Evolutionary conservation across 2,113 vertebrate species (phyloP).

Genomic region (Desmodus rotundus): DNA sequence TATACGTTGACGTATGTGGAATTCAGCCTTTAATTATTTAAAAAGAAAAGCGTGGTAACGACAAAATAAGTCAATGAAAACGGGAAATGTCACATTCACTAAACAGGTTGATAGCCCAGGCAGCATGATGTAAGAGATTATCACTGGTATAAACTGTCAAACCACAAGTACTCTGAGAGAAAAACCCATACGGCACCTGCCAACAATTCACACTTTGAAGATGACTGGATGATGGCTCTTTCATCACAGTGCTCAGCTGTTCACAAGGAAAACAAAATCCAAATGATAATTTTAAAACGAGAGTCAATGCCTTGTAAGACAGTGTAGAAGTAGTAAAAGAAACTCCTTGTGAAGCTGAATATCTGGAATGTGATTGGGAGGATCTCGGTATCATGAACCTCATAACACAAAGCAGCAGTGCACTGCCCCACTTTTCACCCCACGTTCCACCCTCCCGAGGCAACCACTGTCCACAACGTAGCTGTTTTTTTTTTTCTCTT

Average conservation of each 20-base stretch:
- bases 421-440: background rate
- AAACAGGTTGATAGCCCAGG: constrained; percentile 18
- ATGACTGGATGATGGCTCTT: background rate
- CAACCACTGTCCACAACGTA: background rate
- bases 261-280: constrained; percentile 40
- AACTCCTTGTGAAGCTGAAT: background rate
- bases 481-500: background rate
- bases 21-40: constrained; percentile 31
- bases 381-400: background rate
- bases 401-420: background rate
- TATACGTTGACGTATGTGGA: constrained; percentile 8
- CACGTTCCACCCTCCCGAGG: background rate
- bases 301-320: background rate
- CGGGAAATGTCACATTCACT: constrained; percentile 7
- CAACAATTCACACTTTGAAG: constrained; percentile 42
- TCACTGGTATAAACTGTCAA: constrained; percentile 39
- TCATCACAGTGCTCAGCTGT: constrained; percentile 31
- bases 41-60: constrained; percentile 45
- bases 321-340: background rate
- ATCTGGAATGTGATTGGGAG: background rate
- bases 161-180: constrained; percentile 43
- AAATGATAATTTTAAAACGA: constrained; percentile 40
- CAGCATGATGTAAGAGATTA: constrained; percentile 48
- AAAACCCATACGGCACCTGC: constrained; percentile 6
- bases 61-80: constrained; percentile 18